phyloP scores from a whole-genome alignment of 2,888 invertebrate genomes.

The Campoplex capitator region DNA sequence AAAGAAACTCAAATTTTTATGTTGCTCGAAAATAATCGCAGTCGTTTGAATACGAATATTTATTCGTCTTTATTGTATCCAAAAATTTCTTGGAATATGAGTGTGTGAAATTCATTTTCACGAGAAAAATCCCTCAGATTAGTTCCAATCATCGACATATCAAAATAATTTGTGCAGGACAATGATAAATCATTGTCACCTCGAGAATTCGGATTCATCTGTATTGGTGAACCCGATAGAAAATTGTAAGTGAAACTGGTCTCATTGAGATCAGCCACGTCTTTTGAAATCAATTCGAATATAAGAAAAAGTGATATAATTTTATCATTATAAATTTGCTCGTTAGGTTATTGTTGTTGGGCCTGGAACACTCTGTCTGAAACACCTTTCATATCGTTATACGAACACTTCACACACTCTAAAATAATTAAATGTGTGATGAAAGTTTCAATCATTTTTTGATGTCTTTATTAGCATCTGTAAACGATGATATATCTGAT shows the following conservation, averaged over 20 bases:
- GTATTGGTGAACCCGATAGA: no score
- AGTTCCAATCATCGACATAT: neutral
- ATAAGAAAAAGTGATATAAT: neutral
- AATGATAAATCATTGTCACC: no score
- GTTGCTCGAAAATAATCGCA: neutral
- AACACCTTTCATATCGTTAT: neutral
- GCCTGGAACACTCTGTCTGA: neutral
- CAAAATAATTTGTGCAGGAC: no score
- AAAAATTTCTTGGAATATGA: neutral
- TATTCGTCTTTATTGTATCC: neutral
- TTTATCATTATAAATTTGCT: neutral
- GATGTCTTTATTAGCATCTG: neutral
- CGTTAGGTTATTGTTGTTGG: neutral
- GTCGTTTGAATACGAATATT: no score
- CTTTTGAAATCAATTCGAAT: slow-evolving; percentile 21
- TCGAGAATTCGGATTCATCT: no score
- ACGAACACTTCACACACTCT: neutral
- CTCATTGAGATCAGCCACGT: neutral
- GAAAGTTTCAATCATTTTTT: neutral
- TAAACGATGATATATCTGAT: neutral
- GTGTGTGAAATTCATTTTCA: neutral
- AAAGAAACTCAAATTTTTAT: neutral
- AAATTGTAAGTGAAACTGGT: neutral
- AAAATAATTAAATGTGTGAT: neutral
- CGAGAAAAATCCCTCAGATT: neutral